Evolutionary conservation across 2,888 invertebrate genomes (phyloP).

Genomic region (Anagyrus pseudococci): DNA sequence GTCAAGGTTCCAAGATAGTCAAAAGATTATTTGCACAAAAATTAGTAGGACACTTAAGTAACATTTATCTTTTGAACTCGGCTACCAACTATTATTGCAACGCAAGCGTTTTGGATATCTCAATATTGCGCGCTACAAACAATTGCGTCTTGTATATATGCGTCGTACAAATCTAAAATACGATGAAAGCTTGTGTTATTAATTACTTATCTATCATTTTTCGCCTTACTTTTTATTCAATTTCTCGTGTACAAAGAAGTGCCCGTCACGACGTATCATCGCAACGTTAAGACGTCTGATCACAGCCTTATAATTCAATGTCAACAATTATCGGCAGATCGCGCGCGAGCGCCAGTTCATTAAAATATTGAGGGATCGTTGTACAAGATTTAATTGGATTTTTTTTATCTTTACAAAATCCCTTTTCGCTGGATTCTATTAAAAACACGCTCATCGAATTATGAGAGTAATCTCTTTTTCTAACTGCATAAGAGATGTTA

Average conservation of each 20-base stretch:
- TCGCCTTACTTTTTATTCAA: slow-evolving; percentile 25
- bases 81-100: slow-evolving; percentile 24
- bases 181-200: slow-evolving; percentile 28
- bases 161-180: slow-evolving; percentile 29
- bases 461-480: no score
- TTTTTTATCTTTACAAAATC: slow-evolving; percentile 10
- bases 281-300: slow-evolving; percentile 36
- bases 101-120: slow-evolving; percentile 22
- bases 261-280: slow-evolving; percentile 23
- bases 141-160: not conserved
- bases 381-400: slow-evolving; percentile 32
- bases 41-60: not conserved
- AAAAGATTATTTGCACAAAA: slow-evolving; percentile 2
- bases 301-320: slow-evolving; percentile 41
- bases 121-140: slow-evolving; percentile 9
- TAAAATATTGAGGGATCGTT: slow-evolving; percentile 24
- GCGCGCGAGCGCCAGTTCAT: slow-evolving; percentile 19
- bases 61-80: slow-evolving; percentile 13
- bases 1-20: not conserved
- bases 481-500: no score
- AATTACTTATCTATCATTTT: slow-evolving; percentile 21
- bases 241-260: slow-evolving; percentile 35
- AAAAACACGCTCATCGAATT: no score
- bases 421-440: slow-evolving; percentile 15
- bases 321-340: slow-evolving; percentile 39